These are phyloP conservation scores for Lepidochitona cinerea DNA, from an alignment of 2,888 invertebrate species.

Conservation along the genomic window DNA sequence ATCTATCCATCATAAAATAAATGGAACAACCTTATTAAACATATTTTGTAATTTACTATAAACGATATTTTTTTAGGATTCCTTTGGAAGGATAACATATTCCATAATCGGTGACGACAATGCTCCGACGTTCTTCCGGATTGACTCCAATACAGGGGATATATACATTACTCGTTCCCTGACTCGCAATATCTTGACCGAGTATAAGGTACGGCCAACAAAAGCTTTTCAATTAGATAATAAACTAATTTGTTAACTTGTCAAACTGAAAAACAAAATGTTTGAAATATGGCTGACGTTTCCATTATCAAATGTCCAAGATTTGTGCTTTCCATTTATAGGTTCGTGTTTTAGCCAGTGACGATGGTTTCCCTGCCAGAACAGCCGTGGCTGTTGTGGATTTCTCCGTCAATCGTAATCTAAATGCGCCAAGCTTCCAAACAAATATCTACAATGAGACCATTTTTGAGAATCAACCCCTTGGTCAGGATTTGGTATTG, in stretches of 20 bases:
- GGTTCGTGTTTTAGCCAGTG: slow-evolving; percentile 56
- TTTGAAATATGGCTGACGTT: not conserved
- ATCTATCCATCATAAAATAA: not conserved
- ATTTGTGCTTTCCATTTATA: slow-evolving; percentile 23
- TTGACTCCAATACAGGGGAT: slow-evolving; percentile 36
- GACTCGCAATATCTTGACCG: slow-evolving; percentile 32
- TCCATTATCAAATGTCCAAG: too few relatives aligned
- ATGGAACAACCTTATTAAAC: not conserved
- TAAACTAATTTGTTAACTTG: not conserved
- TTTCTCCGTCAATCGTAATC: slow-evolving; percentile 58
- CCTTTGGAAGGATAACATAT: too few relatives aligned
- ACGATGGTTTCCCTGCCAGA: slow-evolving; percentile 49
- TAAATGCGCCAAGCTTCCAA: slow-evolving; percentile 47
- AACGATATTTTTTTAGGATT: too few relatives aligned
- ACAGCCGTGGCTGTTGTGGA: slow-evolving; percentile 46
- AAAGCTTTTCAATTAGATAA: not conserved
- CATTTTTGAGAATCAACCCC: slow-evolving; percentile 44
- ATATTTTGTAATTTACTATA: too few relatives aligned
- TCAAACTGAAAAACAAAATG: not conserved
- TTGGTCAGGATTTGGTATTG: slow-evolving; percentile 39
- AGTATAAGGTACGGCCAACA: slow-evolving; percentile 41
- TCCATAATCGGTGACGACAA: slow-evolving; percentile 53
- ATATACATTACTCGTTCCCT: slow-evolving; percentile 34
- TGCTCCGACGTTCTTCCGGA: slow-evolving; percentile 50
- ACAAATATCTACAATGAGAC: slow-evolving; percentile 32